Conservation (phyloP, 2,797 vertebrate genomes). For the Zenarchopterus dispar region DNA sequence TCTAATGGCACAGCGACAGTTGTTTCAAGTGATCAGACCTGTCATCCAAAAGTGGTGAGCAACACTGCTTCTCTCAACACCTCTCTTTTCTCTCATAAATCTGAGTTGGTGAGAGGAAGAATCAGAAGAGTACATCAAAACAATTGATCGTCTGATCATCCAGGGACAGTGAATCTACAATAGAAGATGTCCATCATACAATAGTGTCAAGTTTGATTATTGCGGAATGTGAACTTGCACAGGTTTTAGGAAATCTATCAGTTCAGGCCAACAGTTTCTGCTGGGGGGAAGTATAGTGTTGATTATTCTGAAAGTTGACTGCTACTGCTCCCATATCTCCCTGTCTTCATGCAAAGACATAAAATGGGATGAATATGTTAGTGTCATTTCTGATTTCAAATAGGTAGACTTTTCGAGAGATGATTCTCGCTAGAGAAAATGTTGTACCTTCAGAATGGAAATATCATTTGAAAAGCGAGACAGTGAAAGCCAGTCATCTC, state of each 20-base stretch:
- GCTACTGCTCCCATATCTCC: constrained; percentile 30
- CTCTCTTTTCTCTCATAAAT: constrained; percentile 66
- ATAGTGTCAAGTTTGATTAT: constrained; percentile 22
- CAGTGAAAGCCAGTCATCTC: constrained; percentile 75
- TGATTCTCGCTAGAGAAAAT: constrained; percentile 77
- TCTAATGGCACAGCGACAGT: constrained; percentile 73
- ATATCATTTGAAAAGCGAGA: constrained; percentile 78
- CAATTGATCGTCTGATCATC: constrained; percentile 42
- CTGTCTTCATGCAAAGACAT: constrained; percentile 57
- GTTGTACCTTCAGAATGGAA: constrained; percentile 72
- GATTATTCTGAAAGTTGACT: constrained; percentile 48
- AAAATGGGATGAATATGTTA: constrained; percentile 77
- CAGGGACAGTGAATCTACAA: constrained; percentile 37
- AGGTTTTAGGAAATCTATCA: constrained; percentile 30
- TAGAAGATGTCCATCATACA: constrained; percentile 34
- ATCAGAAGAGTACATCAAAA: constrained; percentile 43
- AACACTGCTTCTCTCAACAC: constrained; percentile 58
- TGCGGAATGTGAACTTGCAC: constrained; percentile 17
- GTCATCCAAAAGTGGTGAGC: constrained; percentile 66
- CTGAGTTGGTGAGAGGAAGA: constrained; percentile 52
- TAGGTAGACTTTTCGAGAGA: constrained; percentile 79
- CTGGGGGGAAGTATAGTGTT: constrained; percentile 46
- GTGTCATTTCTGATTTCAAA: constrained; percentile 81
- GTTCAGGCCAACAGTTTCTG: constrained; percentile 26
- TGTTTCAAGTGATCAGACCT: constrained; percentile 76